Evolutionary conservation across 1,140 invertebrate species (phyloP).

Genomic region (Gryon sp.): DNA sequence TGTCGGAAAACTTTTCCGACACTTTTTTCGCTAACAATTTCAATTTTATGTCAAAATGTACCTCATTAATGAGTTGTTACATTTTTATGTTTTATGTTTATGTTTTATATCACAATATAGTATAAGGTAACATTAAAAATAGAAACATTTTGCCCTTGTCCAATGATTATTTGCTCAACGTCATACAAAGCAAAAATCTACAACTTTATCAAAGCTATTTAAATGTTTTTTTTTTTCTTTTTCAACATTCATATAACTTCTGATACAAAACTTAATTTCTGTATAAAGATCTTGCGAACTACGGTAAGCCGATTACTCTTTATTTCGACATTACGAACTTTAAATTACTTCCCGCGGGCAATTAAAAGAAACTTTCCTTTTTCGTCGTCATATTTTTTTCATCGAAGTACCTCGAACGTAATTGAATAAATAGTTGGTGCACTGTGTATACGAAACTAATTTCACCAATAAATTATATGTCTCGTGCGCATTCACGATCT

Average conservation of each 20-base stretch:
- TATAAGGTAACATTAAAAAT: too few relatives aligned
- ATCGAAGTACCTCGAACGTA: not conserved
- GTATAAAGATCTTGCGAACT: constrained; percentile 27
- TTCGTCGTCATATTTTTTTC: constrained; percentile 11
- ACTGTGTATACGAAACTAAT: constrained; percentile 23
- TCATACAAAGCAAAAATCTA: not conserved
- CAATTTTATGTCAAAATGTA: too few relatives aligned
- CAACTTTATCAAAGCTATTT: constrained; percentile 25
- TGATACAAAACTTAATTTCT: constrained; percentile 43
- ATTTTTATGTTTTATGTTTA: too few relatives aligned
- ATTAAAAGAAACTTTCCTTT: constrained; percentile 38
- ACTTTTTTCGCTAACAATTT: too few relatives aligned
- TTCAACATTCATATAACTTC: constrained; percentile 30
- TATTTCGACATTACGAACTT: constrained; percentile 42
- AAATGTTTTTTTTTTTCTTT: too few relatives aligned
- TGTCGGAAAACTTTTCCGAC: too few relatives aligned
- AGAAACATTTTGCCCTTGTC: too few relatives aligned
- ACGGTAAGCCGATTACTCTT: constrained; percentile 45
- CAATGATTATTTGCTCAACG: not conserved
- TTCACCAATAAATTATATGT: constrained; percentile 45
- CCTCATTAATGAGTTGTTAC: too few relatives aligned
- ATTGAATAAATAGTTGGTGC: constrained; percentile 14
- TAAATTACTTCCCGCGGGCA: constrained; percentile 12
- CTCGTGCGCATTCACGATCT: constrained; percentile 8
- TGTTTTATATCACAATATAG: too few relatives aligned